Evolutionary conservation across 1,140 invertebrate genomes (phyloP).

Genomic region (Colletes latitarsis): DNA sequence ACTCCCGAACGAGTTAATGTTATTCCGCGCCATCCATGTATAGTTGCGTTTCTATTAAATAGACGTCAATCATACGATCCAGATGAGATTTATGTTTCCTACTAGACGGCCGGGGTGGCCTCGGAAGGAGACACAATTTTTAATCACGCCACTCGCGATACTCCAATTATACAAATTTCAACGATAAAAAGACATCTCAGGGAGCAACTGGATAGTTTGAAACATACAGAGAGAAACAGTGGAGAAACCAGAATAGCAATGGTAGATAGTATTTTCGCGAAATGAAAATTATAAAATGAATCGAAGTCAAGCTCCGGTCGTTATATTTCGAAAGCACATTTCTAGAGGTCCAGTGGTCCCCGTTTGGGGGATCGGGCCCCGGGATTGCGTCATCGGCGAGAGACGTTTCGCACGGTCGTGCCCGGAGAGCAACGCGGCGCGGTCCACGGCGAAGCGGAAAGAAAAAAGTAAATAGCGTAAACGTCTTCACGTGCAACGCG

Average conservation of each 20-base stretch:
- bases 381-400: background rate
- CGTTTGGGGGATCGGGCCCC: too few species aligned
- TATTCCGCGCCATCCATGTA: slow-evolving; percentile 70
- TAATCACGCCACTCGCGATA: slow-evolving; percentile 39
- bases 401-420: slow-evolving; percentile 2
- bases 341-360: too few species aligned
- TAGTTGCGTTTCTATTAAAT: slow-evolving; percentile 80
- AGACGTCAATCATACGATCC: slow-evolving; percentile 76
- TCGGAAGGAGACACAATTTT: slow-evolving; percentile 56
- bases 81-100: slow-evolving; percentile 66
- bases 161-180: background rate
- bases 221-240: too few species aligned
- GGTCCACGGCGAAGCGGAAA: too few species aligned
- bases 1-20: slow-evolving; percentile 79
- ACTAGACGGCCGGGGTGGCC: slow-evolving; percentile 50
- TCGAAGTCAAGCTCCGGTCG: too few species aligned
- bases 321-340: too few species aligned
- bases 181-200: background rate
- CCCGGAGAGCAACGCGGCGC: background rate
- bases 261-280: too few species aligned
- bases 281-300: too few species aligned
- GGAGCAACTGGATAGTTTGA: too few species aligned
- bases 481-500: slow-evolving; percentile 48
- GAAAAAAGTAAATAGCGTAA: slow-evolving; percentile 20
- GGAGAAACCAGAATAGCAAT: too few species aligned